A percentile compares a stretch with the other conserved stretches of the same genome.
Conservation (phyloP, 2,113 vertebrate genomes). For the Python bivittatus region DNA sequence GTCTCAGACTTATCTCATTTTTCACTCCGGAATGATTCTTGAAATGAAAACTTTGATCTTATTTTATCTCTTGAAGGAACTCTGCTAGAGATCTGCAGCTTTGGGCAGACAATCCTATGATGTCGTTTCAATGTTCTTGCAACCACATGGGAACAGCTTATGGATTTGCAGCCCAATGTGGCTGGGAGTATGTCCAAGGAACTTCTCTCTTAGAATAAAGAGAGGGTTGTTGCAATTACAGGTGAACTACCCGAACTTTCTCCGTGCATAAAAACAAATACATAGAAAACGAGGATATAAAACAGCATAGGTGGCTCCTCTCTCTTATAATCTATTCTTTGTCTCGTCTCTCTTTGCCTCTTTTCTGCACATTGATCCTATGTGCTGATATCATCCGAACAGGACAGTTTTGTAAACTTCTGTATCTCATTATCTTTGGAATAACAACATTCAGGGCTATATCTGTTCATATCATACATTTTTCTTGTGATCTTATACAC, state of each 20-base stretch:
- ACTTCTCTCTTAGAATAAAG: background rate
- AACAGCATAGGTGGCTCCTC: background rate
- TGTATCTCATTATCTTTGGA: background rate
- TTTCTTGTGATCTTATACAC: background rate
- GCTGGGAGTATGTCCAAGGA: background rate
- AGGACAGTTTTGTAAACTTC: background rate
- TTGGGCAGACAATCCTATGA: background rate
- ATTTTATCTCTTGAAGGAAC: background rate
- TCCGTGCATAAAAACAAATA: background rate
- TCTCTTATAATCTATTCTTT: background rate
- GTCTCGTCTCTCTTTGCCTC: background rate
- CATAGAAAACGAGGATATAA: background rate
- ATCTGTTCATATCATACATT: background rate
- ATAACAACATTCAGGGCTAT: background rate
- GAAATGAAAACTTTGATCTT: background rate
- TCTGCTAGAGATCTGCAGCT: background rate
- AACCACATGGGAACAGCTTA: background rate
- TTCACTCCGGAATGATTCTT: background rate
- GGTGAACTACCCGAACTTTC: background rate
- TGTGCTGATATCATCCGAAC: background rate
- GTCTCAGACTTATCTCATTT: background rate
- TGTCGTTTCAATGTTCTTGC: background rate
- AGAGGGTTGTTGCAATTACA: background rate
- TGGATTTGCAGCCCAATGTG: background rate
- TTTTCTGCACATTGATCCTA: background rate